Conservation (phyloP, 2,113 vertebrate species). For the Bolborhynchus lineola region DNA sequence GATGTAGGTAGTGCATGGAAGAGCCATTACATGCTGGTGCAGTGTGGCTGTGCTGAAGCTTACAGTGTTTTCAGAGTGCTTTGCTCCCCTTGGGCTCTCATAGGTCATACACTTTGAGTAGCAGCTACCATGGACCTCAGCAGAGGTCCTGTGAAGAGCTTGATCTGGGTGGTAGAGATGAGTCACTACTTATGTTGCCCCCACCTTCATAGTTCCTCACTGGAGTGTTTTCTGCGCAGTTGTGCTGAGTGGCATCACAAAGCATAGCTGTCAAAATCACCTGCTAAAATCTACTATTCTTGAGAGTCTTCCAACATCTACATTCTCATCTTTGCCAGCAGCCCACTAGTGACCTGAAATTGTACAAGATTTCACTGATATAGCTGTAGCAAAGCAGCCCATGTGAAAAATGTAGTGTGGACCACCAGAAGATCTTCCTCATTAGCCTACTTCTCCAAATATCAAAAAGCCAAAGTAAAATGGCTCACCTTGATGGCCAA, state of each 20-base stretch:
- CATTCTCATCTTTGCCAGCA: background rate
- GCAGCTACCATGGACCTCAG: background rate
- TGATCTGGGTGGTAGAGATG: background rate
- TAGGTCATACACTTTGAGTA: fast-evolving
- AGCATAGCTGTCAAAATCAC: background rate
- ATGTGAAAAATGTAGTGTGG: background rate
- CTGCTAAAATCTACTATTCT: background rate
- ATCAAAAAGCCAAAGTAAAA: background rate
- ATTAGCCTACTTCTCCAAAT: background rate
- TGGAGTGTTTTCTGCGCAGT: background rate
- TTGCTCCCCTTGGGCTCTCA: background rate
- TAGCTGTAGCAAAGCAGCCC: background rate
- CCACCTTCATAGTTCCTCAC: background rate
- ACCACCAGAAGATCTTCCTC: background rate
- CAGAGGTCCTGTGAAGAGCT: background rate
- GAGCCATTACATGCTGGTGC: background rate
- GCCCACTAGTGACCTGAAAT: background rate
- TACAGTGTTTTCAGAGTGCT: background rate
- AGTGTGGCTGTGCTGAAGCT: background rate
- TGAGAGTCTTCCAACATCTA: background rate
- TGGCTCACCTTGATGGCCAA: background rate
- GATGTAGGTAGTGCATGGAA: background rate
- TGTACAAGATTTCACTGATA: background rate
- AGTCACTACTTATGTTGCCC: background rate
- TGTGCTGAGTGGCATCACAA: background rate